phyloP scores from a whole-genome alignment of 1,140 invertebrate genomes.

The Bombus picipes region DNA sequence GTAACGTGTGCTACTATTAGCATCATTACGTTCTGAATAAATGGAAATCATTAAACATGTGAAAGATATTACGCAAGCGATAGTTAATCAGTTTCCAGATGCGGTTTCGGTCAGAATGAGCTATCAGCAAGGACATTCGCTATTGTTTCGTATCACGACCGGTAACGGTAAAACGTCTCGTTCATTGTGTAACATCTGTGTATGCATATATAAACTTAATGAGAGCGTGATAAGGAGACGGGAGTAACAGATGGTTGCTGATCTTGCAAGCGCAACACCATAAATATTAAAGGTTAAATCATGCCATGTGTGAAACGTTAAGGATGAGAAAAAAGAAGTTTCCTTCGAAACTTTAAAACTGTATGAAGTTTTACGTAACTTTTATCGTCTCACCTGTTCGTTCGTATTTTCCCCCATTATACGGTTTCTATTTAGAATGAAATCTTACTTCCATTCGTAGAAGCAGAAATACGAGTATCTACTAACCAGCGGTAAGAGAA shows the following conservation, averaged over 20 bases:
- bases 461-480: not conserved
- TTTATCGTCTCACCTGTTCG: not conserved
- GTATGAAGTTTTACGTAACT: not conserved
- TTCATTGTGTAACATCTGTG: not conserved
- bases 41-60: not conserved
- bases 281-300: not conserved
- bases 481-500: too few species aligned
- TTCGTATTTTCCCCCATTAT: not conserved
- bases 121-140: conserved; percentile 42
- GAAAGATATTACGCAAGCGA: not conserved
- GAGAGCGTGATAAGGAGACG: not conserved
- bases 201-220: not conserved
- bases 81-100: not conserved
- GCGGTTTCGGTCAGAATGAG: not conserved
- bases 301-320: too few species aligned
- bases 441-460: not conserved
- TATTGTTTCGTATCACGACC: conserved; percentile 26
- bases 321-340: not conserved
- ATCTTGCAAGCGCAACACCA: too few species aligned
- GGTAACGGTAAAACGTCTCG: conserved; percentile 1
- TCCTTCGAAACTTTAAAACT: not conserved
- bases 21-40: not conserved
- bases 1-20: not conserved
- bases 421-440: not conserved
- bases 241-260: not conserved